Evolutionary conservation across 2,888 invertebrate species (phyloP).

Genomic region (Drosophila mulleri): DNA sequence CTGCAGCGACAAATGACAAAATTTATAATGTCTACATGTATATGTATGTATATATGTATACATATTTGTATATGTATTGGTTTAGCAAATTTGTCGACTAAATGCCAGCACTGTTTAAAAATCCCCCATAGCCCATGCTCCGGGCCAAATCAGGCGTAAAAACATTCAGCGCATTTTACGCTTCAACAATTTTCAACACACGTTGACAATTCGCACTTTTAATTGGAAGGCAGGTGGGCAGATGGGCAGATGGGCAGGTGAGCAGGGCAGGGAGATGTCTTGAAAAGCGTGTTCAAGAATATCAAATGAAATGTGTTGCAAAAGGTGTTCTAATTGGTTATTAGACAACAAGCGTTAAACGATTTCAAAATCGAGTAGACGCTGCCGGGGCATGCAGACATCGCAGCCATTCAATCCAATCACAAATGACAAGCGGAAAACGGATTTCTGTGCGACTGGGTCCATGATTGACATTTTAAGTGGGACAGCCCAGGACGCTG

Average conservation of each 20-base stretch:
- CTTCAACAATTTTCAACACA: conserved; percentile 48
- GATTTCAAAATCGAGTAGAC: not conserved
- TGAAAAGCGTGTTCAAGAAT: conserved; percentile 45
- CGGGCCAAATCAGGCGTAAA: conserved; percentile 60
- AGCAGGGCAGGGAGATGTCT: not conserved
- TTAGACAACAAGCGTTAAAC: conserved; percentile 27
- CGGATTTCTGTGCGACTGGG: conserved; percentile 71
- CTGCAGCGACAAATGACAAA: conserved; percentile 40
- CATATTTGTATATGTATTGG: conserved; percentile 26
- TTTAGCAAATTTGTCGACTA: conserved; percentile 20
- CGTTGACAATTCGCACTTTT: conserved; percentile 63
- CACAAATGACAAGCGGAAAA: conserved; percentile 71
- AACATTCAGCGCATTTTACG: conserved; percentile 49
- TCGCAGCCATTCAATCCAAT: conserved; percentile 42
- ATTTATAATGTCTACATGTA: conserved; percentile 14
- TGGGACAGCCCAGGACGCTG: conserved; percentile 28
- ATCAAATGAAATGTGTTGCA: conserved; percentile 18
- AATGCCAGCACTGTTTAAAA: conserved; percentile 8
- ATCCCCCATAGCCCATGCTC: not conserved
- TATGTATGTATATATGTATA: not conserved
- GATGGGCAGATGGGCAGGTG: not conserved
- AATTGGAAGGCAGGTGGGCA: conserved; percentile 46
- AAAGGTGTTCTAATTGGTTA: conserved; percentile 58
- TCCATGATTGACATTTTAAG: conserved; percentile 67
- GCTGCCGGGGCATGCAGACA: conserved; percentile 2